Evolutionary conservation across 1,140 invertebrate species (phyloP).

Genomic region (Lasaia peninsularis): DNA sequence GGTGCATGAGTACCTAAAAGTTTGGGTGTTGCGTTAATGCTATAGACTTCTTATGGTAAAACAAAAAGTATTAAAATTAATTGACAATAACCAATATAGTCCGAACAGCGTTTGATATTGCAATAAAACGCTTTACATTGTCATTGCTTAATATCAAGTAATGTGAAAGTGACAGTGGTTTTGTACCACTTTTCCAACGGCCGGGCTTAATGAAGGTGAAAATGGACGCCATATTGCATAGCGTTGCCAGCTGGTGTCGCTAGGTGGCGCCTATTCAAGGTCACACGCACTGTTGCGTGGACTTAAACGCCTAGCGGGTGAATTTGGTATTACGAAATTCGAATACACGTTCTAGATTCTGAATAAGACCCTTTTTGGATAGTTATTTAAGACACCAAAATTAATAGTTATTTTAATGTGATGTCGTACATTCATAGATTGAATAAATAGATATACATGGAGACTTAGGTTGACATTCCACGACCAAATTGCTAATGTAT

Average conservation of each 20-base stretch:
- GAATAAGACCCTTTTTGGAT: conserved; percentile 26
- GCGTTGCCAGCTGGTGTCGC: conserved; percentile 25
- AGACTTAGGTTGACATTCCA: no score
- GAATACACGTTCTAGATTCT: conserved; percentile 19
- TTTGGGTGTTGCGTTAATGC: no score
- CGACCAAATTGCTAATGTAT: no score
- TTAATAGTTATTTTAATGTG: no score
- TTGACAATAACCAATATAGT: background rate
- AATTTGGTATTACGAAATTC: conserved; percentile 41
- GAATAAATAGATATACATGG: no score
- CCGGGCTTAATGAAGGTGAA: conserved; percentile 38
- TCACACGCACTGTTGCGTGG: conserved; percentile 33
- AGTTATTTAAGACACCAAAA: no score
- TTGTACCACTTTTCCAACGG: conserved; percentile 33
- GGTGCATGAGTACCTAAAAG: no score
- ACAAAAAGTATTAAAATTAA: background rate
- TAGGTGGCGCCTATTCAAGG: conserved; percentile 45
- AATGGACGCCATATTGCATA: conserved; percentile 25
- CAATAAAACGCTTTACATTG: conserved; percentile 3
- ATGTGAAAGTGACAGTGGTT: conserved; percentile 50
- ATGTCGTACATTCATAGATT: no score
- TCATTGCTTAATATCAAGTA: conserved; percentile 17
- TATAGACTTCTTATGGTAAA: background rate
- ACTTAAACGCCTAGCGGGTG: conserved; percentile 20
- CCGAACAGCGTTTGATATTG: conserved; percentile 2